Conservation (phyloP, 1,140 invertebrate species). For the Acromyrmex echinatior region DNA sequence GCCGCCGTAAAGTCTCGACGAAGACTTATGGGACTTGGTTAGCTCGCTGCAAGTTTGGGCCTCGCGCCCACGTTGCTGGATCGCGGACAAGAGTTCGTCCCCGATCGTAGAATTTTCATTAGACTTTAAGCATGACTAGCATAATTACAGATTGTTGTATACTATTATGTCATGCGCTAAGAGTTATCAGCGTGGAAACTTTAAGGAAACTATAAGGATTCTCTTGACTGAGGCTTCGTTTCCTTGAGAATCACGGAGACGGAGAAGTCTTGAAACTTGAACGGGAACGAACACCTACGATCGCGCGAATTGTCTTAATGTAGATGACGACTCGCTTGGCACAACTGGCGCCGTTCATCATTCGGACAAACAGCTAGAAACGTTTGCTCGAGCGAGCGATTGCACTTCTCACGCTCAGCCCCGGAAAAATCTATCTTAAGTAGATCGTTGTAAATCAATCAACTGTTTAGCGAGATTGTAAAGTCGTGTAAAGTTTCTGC, state of each 20-base stretch:
- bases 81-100: neutral
- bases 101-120: neutral
- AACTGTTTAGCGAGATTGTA: constrained; percentile 35
- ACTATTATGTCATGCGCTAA: neutral
- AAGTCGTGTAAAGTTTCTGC: neutral
- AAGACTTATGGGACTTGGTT: constrained; percentile 78
- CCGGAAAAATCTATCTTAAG: constrained; percentile 27
- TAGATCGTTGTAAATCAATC: constrained; percentile 49
- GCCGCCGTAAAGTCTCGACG: constrained; percentile 78
- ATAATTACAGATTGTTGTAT: neutral
- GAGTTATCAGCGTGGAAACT: neutral
- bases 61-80: neutral
- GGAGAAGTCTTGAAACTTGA: constrained; percentile 17
- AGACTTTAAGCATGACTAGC: neutral
- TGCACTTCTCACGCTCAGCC: constrained; percentile 9
- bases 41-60: constrained; percentile 2
- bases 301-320: constrained; percentile 42
- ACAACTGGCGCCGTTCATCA: constrained; percentile 47
- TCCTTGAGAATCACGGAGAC: neutral
- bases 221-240: constrained; percentile 25
- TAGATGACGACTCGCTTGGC: constrained; percentile 31
- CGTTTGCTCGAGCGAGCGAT: constrained; percentile 9
- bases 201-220: constrained; percentile 1
- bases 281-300: constrained; percentile 34
- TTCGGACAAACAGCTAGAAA: constrained; percentile 19